Evolutionary conservation across 2,113 vertebrate genomes (phyloP), one percentile per base, ranked within the genome.

Genomic region (Gulo gulo): DNA sequence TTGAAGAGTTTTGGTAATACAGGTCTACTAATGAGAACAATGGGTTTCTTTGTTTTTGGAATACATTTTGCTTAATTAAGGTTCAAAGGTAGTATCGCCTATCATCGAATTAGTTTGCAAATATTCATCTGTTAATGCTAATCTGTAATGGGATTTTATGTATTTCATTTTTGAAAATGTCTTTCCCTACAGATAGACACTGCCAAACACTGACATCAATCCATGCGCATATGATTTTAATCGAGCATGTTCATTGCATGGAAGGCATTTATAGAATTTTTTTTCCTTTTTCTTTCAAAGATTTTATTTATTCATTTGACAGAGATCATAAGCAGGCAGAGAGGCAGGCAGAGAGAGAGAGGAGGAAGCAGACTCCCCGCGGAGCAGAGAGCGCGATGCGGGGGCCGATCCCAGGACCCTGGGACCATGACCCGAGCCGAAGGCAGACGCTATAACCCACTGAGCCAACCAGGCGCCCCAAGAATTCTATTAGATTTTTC

Each of bases 101-200:
- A 73, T 94, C 55, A 96, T 95, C 29, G 80, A 63, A 91, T 96
- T 91, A 92, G 34, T 91, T 92, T 92, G 73, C 23, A 95, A 94
- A 95, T 92, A 55, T 96, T 97, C 74, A 93, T 84, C 85, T 97
- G 82, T 91, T 95, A 94, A 95, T 96, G 71, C 5, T 88, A n/a
- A 88, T 88, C 39, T 95, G 24, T 95, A 80, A 94, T 71, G 50
- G 61, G 65, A 91, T 94, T 88, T 95, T 96, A 76, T 76, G 39
- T 84, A 88, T 94, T 90, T 96, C 36, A 91, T 83, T 88, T 97
- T 96, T 93, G 67, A 93, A 93, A 96, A 94, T 71, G 63, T 88
- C 47, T 95, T 95, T 96, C 74, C 45, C 74, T n/a, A 91, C 20
- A 97, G 78, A 95, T 78, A 94, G 69, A 80, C 55, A 93, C n/a